Percentiles rank a stretch among this genome's conserved stretches.
phyloP scores from a whole-genome alignment of 1,140 invertebrate genomes.

The Aethina tumida region DNA sequence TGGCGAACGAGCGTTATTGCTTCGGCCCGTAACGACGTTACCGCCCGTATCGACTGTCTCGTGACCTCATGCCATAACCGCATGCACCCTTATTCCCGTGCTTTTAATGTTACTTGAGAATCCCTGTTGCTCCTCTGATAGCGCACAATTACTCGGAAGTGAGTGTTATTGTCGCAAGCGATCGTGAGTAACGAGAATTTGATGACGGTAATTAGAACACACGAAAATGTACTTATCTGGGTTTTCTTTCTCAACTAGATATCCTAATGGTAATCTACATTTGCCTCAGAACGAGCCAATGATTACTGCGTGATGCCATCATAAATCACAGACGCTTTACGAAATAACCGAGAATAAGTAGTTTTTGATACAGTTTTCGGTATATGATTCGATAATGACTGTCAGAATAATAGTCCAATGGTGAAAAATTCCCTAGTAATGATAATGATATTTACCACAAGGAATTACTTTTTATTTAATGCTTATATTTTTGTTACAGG shows the following conservation, averaged over 20 bases:
- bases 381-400: no score
- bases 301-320: no score
- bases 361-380: no score
- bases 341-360: no score
- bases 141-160: conserved; percentile 11
- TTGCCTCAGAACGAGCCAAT: no score
- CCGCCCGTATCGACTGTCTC: conserved; percentile 11
- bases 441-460: no score
- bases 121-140: conserved; percentile 9
- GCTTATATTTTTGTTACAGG: no score
- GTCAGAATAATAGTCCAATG: no score
- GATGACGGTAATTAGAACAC: conserved; percentile 11
- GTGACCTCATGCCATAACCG: conserved; percentile 13
- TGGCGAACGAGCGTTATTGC: conserved; percentile 17
- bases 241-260: conserved; percentile 1
- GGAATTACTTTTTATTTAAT: no score
- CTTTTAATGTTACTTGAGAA: conserved; percentile 9
- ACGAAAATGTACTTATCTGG: conserved; percentile 10
- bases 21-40: conserved; percentile 10
- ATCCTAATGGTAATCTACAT: no score
- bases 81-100: conserved; percentile 2
- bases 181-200: conserved; percentile 11
- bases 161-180: conserved; percentile 12
- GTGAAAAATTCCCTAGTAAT: no score
- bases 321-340: no score